phyloP scores from a whole-genome alignment of 2,797 vertebrate genomes.

The Odontamblyopus lacepedii region DNA sequence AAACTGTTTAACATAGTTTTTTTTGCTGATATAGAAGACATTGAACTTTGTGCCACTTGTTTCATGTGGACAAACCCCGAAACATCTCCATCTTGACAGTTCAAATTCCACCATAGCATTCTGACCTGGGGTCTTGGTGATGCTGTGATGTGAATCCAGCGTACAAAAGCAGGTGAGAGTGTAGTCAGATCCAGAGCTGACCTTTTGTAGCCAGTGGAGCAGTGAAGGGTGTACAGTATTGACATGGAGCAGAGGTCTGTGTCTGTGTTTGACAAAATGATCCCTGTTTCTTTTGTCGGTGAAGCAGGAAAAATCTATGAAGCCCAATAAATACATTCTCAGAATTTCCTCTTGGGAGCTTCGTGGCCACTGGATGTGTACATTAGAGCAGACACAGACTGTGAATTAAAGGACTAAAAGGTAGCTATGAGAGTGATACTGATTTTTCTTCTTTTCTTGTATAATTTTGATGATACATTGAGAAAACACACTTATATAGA shows the following conservation, averaged over 20 bases:
- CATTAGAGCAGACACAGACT: not conserved
- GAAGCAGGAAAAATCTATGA: conserved; percentile 11
- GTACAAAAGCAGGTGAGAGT: conserved; percentile 43
- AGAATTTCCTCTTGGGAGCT: not conserved
- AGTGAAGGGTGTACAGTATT: conserved; percentile 56
- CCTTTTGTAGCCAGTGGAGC: conserved; percentile 57
- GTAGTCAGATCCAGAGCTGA: conserved; percentile 44
- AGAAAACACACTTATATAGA: no score
- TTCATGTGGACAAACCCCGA: no score
- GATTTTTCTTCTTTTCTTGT: no score
- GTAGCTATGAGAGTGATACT: no score
- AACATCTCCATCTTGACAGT: no score
- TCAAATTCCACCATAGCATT: no score
- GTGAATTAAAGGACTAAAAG: not conserved
- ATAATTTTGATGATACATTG: no score
- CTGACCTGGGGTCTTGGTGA: not conserved
- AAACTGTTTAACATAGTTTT: no score
- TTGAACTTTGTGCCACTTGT: no score
- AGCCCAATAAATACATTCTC: not conserved
- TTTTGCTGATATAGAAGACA: no score
- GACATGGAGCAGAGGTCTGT: conserved; percentile 56
- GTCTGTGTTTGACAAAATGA: conserved; percentile 41
- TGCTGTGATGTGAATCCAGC: not conserved
- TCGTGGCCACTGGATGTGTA: not conserved
- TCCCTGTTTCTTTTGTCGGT: conserved; percentile 23